phyloP scores from a whole-genome alignment of 2,113 vertebrate species.

The Dipodomys merriami region DNA sequence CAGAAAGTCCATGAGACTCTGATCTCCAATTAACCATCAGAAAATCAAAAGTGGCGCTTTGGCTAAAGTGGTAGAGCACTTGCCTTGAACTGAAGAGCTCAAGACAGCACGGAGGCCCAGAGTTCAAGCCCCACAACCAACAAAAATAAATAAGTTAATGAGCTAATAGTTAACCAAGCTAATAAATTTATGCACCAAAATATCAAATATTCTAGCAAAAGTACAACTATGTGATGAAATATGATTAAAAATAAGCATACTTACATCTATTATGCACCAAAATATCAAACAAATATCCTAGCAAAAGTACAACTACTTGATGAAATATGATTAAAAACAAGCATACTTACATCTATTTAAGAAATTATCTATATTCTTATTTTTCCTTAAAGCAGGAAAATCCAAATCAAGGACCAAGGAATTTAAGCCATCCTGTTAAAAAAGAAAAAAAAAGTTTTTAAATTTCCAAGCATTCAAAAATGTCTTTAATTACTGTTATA shows the following conservation, averaged over 20 bases:
- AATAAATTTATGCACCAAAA: conserved; percentile 44
- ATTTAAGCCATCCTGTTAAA: conserved; percentile 95
- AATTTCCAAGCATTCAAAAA: conserved; percentile 48
- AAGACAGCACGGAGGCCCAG: no score
- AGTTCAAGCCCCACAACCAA: no score
- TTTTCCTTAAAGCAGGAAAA: conserved; percentile 98
- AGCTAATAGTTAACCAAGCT: conserved; percentile 20
- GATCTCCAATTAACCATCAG: no score
- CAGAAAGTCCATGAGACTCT: no score
- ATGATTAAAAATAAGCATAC: conserved; percentile 83
- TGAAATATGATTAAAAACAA: conserved; percentile 75
- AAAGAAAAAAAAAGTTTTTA: conserved; percentile 66
- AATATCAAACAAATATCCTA: conserved; percentile 41
- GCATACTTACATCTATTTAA: conserved; percentile 97
- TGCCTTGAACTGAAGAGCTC: no score
- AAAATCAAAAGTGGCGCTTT: no score
- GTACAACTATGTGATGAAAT: conserved; percentile 22
- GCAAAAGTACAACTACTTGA: background rate
- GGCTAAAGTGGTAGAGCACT: no score
- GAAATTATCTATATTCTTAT: conserved; percentile 99
- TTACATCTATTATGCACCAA: conserved; percentile 93
- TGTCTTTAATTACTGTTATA: conserved; percentile 40
- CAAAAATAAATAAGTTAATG: conserved; percentile 29
- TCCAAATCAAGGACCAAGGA: conserved; percentile 97
- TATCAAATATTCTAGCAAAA: conserved; percentile 27